Base-by-base conservation (phyloP, 2,797 vertebrate genomes). In the Mormyrops attenuatus region DNA sequence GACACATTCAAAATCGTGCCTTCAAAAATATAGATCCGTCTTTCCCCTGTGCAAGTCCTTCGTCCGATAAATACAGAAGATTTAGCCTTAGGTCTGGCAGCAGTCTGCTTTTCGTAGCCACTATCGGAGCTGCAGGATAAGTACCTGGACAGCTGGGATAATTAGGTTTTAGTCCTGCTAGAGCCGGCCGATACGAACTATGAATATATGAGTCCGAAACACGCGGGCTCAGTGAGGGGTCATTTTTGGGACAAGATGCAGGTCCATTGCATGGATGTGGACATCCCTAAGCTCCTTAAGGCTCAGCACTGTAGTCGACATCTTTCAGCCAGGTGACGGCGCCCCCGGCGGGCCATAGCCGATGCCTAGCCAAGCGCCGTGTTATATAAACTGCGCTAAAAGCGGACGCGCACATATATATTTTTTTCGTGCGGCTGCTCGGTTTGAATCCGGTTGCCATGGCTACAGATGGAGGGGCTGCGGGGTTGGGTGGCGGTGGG, bases 401-500 rank as follows among this genome's bases (percentile, higher is more conserved):
- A 22, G 38, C 34, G 7, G 52, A 50, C 11, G 44, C 55, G 30
- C 9, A 22, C 87, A 88, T 73, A 20, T 60, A 69, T 69, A 30
- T 30, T 69, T 89, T 49, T 85, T 89, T 57, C 26, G n/a, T 66
- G 77, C 13, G 44, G 49, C 22, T 49, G 47, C 80, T 60, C 44
- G 57, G 88, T 84, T 84, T 69, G 82, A 89, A 49, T 89, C 60
- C 60, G 88, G 85, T 89, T 85, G 88, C 88, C 82, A 85, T 86
- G 57, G 88, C 44, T 66, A 50, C 80, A 69, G 82, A 82, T 85
- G 80, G 88, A 84, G 53, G 85, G 85, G 52, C 49, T 53, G 85
- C 26, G 52, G 52, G 26, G 85, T 55, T 87, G 85, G 85, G 88
- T 89, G 90, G 57, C 66, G 90, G 87, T 89, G 90, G 88, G 63